Evolutionary conservation across 1,140 invertebrate species (phyloP).

Genomic region (Caenorhabditis brenneri): DNA sequence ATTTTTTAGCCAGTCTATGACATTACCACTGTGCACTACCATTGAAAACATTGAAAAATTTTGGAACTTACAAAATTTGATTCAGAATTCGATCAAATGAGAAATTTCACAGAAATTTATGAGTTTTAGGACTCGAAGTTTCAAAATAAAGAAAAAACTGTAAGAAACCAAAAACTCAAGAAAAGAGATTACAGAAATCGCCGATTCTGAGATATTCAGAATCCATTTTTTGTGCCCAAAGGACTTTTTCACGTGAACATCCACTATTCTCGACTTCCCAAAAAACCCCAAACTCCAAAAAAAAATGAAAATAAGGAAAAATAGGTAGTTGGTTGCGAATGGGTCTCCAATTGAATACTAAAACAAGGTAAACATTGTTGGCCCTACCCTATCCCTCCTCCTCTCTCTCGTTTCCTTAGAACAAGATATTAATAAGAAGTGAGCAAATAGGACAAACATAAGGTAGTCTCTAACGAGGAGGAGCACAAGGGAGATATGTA

Average conservation of each 20-base stretch:
- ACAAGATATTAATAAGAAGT: conserved; percentile 42
- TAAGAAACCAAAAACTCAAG: too few species aligned
- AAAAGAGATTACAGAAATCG: too few species aligned
- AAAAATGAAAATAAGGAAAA: not conserved
- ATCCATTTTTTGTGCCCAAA: too few species aligned
- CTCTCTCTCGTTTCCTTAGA: not conserved
- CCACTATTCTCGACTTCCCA: too few species aligned
- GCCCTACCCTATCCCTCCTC: not conserved
- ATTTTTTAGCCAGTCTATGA: too few species aligned
- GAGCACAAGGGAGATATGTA: not conserved
- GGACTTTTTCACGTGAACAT: too few species aligned
- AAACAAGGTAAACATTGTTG: conserved; percentile 27
- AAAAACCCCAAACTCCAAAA: not conserved
- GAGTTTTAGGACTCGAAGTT: not conserved
- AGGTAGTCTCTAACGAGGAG: not conserved
- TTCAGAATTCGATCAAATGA: too few species aligned
- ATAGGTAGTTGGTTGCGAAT: not conserved
- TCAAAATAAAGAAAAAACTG: not conserved
- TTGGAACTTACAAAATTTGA: too few species aligned
- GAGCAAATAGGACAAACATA: conserved; percentile 28
- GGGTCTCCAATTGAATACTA: conserved; percentile 25
- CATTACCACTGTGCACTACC: too few species aligned
- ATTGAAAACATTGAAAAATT: too few species aligned
- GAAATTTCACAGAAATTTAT: too few species aligned
- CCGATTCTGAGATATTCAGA: not conserved